Percentiles rank a stretch among this genome's conserved stretches.
These are phyloP conservation scores for Cuculus canorus DNA, from an alignment of 2,797 vertebrate genomes.

Conservation along the genomic window DNA sequence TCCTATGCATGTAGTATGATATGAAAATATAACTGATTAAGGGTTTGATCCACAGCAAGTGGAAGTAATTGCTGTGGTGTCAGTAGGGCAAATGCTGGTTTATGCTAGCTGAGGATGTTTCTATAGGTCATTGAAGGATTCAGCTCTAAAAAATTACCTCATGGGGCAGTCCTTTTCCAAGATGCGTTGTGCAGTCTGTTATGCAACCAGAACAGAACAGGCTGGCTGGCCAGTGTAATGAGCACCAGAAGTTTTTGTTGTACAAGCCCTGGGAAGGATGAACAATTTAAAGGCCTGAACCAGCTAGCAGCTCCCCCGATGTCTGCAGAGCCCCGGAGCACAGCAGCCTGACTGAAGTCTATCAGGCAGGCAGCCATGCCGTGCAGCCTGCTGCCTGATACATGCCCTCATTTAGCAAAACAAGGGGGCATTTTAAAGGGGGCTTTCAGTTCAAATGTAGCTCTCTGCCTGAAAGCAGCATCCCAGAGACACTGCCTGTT, in stretches of 20 bases:
- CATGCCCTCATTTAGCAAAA: neutral
- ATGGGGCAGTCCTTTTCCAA: neutral
- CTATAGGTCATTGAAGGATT: neutral
- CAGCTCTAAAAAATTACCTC: neutral
- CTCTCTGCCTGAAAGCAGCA: neutral
- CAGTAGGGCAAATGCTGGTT: neutral
- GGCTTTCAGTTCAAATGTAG: neutral
- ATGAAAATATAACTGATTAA: neutral
- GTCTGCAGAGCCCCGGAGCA: neutral
- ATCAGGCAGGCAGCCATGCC: fast-evolving
- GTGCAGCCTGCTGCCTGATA: neutral
- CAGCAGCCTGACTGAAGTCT: neutral
- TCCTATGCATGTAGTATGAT: neutral
- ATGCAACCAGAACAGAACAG: neutral
- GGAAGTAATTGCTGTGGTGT: neutral
- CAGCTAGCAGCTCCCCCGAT: fast-evolving
- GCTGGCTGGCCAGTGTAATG: neutral
- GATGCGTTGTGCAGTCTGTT: neutral
- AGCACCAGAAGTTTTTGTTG: neutral
- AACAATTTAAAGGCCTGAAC: neutral
- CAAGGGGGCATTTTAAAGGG: neutral
- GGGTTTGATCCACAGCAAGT: neutral
- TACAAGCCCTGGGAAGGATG: neutral
- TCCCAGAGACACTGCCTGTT: neutral
- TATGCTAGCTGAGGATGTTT: neutral